A percentile compares a stretch with the other conserved stretches of the same genome.
Evolutionary conservation across 2,797 vertebrate genomes (phyloP).

Genomic region (Austrolebias charrua): DNA sequence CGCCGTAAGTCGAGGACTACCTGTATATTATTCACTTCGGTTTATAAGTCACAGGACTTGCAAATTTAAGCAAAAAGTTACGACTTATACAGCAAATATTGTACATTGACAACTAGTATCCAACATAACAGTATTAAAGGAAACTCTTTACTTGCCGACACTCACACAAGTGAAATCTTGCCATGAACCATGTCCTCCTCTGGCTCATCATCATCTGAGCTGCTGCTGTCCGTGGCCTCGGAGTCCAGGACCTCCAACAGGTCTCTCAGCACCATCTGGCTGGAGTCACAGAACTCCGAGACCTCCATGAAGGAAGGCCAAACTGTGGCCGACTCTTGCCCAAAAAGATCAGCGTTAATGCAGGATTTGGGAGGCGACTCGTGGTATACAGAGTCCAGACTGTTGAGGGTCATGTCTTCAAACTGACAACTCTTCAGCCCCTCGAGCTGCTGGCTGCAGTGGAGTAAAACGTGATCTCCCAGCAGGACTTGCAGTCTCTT

Average conservation of each 20-base stretch:
- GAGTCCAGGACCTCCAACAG: constrained; percentile 88
- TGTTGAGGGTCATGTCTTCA: constrained; percentile 43
- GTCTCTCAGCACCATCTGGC: constrained; percentile 77
- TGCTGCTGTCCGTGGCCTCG: constrained; percentile 91
- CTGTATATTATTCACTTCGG: too few relatives aligned
- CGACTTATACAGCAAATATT: too few relatives aligned
- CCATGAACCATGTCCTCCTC: constrained; percentile 60
- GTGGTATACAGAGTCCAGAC: neutral
- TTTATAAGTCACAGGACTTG: too few relatives aligned
- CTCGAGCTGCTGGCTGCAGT: constrained; percentile 86
- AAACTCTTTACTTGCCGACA: constrained; percentile 36
- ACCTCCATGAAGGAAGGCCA: constrained; percentile 70
- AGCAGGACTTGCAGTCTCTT: constrained; percentile 85
- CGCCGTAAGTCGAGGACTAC: too few relatives aligned
- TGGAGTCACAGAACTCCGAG: constrained; percentile 75
- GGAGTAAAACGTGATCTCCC: constrained; percentile 82
- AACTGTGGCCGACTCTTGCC: constrained; percentile 44
- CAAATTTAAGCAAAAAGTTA: too few relatives aligned
- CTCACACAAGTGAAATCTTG: constrained; percentile 81
- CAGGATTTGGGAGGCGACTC: constrained; percentile 45
- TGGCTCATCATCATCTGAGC: constrained; percentile 91
- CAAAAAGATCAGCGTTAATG: constrained; percentile 25
- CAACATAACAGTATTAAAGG: too few relatives aligned
- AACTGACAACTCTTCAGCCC: constrained; percentile 73
- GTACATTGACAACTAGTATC: too few relatives aligned